Evolutionary conservation across 2,113 vertebrate species (phyloP), one percentile per base, ranked within the genome.

Genomic region (Myodes glareolus): DNA sequence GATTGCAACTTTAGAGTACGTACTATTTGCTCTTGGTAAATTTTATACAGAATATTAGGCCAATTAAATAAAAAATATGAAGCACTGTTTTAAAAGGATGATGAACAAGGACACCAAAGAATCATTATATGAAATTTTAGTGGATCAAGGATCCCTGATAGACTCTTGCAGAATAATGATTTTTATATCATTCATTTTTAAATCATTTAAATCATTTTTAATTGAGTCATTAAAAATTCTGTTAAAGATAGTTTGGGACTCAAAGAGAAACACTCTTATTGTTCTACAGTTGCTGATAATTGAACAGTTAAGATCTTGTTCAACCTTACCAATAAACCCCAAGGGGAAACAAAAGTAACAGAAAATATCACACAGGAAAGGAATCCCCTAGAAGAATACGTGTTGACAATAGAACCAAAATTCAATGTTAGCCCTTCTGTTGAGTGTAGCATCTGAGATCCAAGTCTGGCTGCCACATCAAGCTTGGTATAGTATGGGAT

Each of bases 401-500:
- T 29, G 27, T 76, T 89, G 94, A 68, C 63, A 88, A 14, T 19
- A 10, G 25, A 82, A 65, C 14, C 13, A 9, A 94, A 80, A 50
- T 87, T 90, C n/a, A 87, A 16, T 76, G 21, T 70, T 39, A 89
- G 50, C 4, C 10, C n/a, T 97, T 94, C 90, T 82, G 88, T 73
- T 91, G 81, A 92, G 55, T 70, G 90, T 91, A 86, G 52, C 81
- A 89, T 78, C 76, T 21, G 25, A 97, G 81, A 65, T 68, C 39
- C 47, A 88, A 92, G 81, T 92, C 70, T 98, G 94, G 94, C 94
- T 95, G 96, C 94, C 82, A 94, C 73, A 2, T 92, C 89, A 91
- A 91, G 55, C 87, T 94, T 91, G 73, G 78, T 94, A 78, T 65
- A 93, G 73, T 91, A 88, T 90, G 81, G 94, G 86, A 95, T 97